Evolutionary conservation across 2,888 invertebrate species (phyloP).

Genomic region (Petrolisthes cinctipes): DNA sequence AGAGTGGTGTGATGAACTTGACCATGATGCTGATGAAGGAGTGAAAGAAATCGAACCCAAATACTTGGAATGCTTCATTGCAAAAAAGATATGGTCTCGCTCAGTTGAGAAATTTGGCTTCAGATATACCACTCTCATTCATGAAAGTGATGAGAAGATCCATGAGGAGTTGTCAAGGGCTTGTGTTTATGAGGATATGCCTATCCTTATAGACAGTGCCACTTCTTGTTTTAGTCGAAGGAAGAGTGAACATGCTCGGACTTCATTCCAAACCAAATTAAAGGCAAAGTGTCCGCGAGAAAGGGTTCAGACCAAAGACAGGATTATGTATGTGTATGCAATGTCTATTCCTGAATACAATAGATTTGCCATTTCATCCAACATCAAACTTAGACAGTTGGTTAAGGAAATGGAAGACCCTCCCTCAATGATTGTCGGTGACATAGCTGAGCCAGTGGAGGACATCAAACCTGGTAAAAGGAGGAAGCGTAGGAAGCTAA

Average conservation of each 20-base stretch:
- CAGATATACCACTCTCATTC: conserved; percentile 64
- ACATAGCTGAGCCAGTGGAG: conserved; percentile 22
- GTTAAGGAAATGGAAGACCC: conserved; percentile 59
- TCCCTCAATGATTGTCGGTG: not conserved
- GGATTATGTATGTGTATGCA: conserved; percentile 64
- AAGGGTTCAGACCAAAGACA: conserved; percentile 64
- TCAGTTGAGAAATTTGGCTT: conserved; percentile 64
- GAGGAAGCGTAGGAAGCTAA: conserved; percentile 10
- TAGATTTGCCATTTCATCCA: conserved; percentile 64
- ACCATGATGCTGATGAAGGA: conserved; percentile 64
- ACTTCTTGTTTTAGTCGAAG: conserved; percentile 64
- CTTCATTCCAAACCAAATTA: conserved; percentile 64
- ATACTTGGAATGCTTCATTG: conserved; percentile 64
- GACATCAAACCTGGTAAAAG: conserved; percentile 11
- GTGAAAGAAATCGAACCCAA: conserved; percentile 65
- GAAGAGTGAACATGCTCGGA: conserved; percentile 65
- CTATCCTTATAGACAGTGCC: conserved; percentile 60
- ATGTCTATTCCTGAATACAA: conserved; percentile 65
- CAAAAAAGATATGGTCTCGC: conserved; percentile 64
- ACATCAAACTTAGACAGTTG: conserved; percentile 61
- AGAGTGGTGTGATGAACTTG: conserved; percentile 65
- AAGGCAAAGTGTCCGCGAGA: conserved; percentile 64
- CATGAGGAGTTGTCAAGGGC: conserved; percentile 59
- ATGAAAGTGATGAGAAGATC: conserved; percentile 64
- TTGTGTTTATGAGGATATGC: conserved; percentile 60